phyloP scores from a whole-genome alignment of 1,140 invertebrate genomes.

The Antheraea mylitta region DNA sequence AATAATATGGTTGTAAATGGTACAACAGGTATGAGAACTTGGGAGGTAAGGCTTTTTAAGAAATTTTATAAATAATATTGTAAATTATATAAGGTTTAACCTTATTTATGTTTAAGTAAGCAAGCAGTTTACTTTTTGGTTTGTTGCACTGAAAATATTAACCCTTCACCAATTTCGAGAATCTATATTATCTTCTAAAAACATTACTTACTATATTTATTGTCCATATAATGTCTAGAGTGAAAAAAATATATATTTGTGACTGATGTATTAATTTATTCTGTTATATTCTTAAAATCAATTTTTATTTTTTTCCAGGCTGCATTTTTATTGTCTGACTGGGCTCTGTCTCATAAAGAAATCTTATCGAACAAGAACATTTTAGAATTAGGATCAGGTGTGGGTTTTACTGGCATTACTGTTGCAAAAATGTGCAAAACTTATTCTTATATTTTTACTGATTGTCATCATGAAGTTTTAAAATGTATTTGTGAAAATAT shows the following conservation, averaged over 20 bases:
- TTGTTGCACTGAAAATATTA: too few relatives aligned
- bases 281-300: too few relatives aligned
- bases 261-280: too few relatives aligned
- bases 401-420: slow-evolving; percentile 64
- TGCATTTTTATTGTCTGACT: slow-evolving; percentile 60
- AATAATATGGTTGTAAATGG: slow-evolving; percentile 69
- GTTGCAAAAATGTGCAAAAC: slow-evolving; percentile 53
- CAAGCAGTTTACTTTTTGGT: too few relatives aligned
- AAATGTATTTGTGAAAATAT: slow-evolving; percentile 53
- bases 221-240: too few relatives aligned
- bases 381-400: slow-evolving; percentile 64
- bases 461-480: slow-evolving; percentile 61
- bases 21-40: slow-evolving; percentile 66
- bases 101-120: too few relatives aligned
- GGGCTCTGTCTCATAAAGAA: slow-evolving; percentile 49
- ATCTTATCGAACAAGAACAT: slow-evolving; percentile 51
- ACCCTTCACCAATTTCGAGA: too few relatives aligned
- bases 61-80: too few relatives aligned
- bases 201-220: too few relatives aligned
- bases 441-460: slow-evolving; percentile 45
- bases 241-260: too few relatives aligned
- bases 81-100: too few relatives aligned
- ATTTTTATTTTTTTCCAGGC: slow-evolving; percentile 47
- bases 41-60: slow-evolving; percentile 45
- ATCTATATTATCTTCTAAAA: too few relatives aligned